Base-by-base conservation (phyloP, 2,888 invertebrate species). In the Kryphioiulus occultus region DNA sequence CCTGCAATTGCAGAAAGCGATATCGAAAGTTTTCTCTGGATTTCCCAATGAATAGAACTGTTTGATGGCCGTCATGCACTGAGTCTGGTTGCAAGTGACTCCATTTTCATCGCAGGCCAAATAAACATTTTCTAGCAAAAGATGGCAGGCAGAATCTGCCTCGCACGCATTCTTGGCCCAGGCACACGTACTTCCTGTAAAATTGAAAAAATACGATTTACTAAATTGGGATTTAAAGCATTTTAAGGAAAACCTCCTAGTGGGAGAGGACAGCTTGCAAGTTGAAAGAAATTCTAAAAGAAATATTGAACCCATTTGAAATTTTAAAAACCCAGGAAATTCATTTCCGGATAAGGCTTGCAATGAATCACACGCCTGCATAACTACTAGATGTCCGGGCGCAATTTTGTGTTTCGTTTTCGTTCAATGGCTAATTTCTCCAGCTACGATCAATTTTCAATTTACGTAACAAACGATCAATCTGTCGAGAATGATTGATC, bases 1-100 rank as follows among this genome's bases (percentile, higher is more conserved):
- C 89, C 88, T 88, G 88, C 89, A 89, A 32, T 85, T 89, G 86
- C 89, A 89, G 85, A 89, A 88, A 32, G 89, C 89, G 19, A 88
- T 86, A n/a, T 87, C 85, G 17, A 47, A 85, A 0, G 86, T 86
- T 85, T 85, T 88, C 22, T 87, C 85, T 4, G 87, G 89, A 85
- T 88, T 89, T 35, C 89, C 89, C 22, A 88, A 53, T 19, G 84
- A 35, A 53, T 88, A 89, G 32, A 89, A 89, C 26, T 87, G 84
- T 53, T 85, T 83, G 35, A 89, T 85, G 53, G 89, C 86, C 17
- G 35, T 84, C 88, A 89, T 87, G 82, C 89, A 89, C 30, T 89
- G 87, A 39, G 88, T 88, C 42, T 87, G 87, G 30, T 89, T 89
- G 59, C 89, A 89, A 22, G 82, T 59, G 32, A 85, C 88, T 35